Evolutionary conservation across 2,888 invertebrate genomes (phyloP), one percentile per base, ranked within the genome.

Genomic region (Lochmaea capreae): DNA sequence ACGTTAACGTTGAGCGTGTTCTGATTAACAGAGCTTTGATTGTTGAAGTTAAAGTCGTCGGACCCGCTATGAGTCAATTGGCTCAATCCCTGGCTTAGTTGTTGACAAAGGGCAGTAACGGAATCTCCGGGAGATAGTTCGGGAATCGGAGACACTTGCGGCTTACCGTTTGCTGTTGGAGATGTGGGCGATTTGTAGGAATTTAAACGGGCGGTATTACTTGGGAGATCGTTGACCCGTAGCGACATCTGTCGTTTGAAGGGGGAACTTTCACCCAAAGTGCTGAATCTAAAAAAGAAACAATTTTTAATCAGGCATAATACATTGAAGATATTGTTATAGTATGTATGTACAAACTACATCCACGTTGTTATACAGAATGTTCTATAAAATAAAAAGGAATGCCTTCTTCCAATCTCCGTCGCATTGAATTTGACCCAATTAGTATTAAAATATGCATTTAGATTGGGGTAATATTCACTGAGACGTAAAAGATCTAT

Each of bases 221-320:
- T 98, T 74, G 98, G 98, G 87, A 98, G 91, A 89, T 98, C 98
- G 86, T 94, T 96, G 82, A 98, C 93, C 77, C 98, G 93, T 79
- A 98, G 90, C 76, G 98, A 98, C 90, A 98, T 93, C 87, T 98
- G 97, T 61, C 98, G 91, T 89, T 99, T 98, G 89, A 96, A 99
- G 76, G 95, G 98, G 18, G 97, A 97, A 84, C 94, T 95, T 87
- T 90, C 93, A 83, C 89, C 89, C 75, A 90, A 86, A 83, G 95
- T 95, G 81, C 93, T 92, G 87, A 98, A 95, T 43, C 79, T 79
- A 68, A 18, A 76, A 76, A n/a, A 63, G 26, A 66, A 49, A 18
- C 12, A 54, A 52, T 14, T 46, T n/a, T 52, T 52, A n/a, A 52
- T 59, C n/a, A 11, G 3, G 18, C 10, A 18, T 57, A 59, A 26